Base-by-base conservation (phyloP, 2,888 invertebrate genomes). In the Gordius sp. region DNA sequence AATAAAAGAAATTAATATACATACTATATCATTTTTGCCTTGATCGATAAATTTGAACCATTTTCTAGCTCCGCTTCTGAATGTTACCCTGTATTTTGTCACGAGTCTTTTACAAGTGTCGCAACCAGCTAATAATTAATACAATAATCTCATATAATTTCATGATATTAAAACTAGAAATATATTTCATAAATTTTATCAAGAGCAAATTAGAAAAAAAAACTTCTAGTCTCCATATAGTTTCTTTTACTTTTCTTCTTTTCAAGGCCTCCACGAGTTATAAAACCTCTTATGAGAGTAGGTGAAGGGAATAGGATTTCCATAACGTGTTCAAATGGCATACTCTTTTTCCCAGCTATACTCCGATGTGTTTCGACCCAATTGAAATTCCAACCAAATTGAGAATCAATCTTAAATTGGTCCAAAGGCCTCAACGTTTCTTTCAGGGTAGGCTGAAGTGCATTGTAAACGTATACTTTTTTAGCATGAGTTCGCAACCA, bases 41-140 rank as follows among this genome's bases (percentile, higher is more conserved):
- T 47, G 47, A 47, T 47, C 47, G 4, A 47, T 20, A 20, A 47
- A 47, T 47, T 47, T 47, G 47, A 47, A 47, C 47, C 47, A 47
- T 47, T 23, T 8, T 20, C 23, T 47, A 23, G 47, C 47, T 4
- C 47, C 47, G 23, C 47, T 47, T 4, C 47, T 8, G 47, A 47
- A 47, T n/a, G 47, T 47, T 8, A 47, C 20, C 23, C 47, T 8
- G 47, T 47, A 47, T 47, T 47, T 47, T 8, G 47, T 47, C n/a
- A 47, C 47, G 16, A 47, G 20, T 20, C 47, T 47, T 47, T 47
- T 47, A 20, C 47, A 47, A 4, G 47, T 47, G 23, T 47, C 47
- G 20, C 47, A 47, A 8, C 4, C 4, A 23, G 20, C 47, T 47
- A 18, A n/a, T n/a, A n/a, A n/a, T 47, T 18, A 18, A 20, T 47